Base-by-base conservation (phyloP, 2,888 invertebrate species). In the Heliconius sara region DNA sequence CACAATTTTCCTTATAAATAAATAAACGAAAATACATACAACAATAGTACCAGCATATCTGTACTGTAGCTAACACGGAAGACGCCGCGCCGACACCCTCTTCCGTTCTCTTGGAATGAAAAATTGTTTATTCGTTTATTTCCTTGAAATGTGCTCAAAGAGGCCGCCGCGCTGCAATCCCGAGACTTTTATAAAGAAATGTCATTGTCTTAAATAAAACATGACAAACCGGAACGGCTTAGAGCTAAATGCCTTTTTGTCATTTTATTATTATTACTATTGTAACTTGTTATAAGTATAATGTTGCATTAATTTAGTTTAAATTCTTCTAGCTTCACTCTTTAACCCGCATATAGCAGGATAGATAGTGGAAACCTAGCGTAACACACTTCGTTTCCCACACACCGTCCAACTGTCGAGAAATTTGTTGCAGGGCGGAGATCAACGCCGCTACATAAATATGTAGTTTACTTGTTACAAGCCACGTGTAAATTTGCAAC, bases 101-200 rank as follows among this genome's bases (percentile, higher is more conserved):
- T 79, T 79, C 76, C 79, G 71, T 75, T 75, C 57, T 65, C 75
- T 75, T 52, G 52, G 72, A 79, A 79, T 81, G 82, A 81, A 82
- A 82, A 81, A 82, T 78, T 75, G 80, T 83, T 81, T 81, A 78
- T 79, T 75, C 68, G 34, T 78, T 82, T 73, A 77, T 78, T 66
- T 80, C 66, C 74, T 73, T 39, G 60, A 60, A 73, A 60, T 39
- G 73, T 60, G 73, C 39, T 73, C 73, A 73, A 73, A 60, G 34
- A 73, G n/a, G 34, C 73, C 73, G 73, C 73, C n/a, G 73, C 34
- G 60, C 39, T 34, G 73, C 57, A 73, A 39, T 73, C 60, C 12
- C 73, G 73, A 73, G 73, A 60, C 73, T 73, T 73, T 73, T 39
- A 73, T 34, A 60, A 60, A 68, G 68, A 68, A 73, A 73, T 60